phyloP scores from a whole-genome alignment of 2,113 vertebrate genomes.

The Mustelus asterias region DNA sequence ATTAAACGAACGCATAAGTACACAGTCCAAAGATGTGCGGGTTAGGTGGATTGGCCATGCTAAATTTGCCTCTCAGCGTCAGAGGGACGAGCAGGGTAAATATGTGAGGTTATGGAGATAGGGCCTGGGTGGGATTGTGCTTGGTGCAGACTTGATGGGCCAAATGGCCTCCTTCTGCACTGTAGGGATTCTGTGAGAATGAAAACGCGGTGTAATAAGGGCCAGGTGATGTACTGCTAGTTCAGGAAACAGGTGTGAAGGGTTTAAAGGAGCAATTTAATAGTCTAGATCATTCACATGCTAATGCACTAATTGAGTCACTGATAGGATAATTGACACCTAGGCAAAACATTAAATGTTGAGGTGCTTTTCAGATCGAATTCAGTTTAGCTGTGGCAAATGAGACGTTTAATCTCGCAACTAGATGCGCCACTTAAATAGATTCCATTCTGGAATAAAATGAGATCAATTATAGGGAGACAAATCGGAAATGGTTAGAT shows the following conservation, averaged over 20 bases:
- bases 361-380: background rate
- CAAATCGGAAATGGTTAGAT: slow-evolving; percentile 31
- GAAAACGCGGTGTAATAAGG: background rate
- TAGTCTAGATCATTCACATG: slow-evolving; percentile 28
- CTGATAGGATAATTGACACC: slow-evolving; percentile 34
- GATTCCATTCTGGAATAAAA: slow-evolving; percentile 8
- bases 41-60: no score
- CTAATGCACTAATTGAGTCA: slow-evolving; percentile 25
- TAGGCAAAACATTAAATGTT: slow-evolving; percentile 3
- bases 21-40: no score
- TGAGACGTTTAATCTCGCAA: slow-evolving; percentile 23
- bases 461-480: slow-evolving; percentile 20
- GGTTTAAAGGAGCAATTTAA: slow-evolving; percentile 32
- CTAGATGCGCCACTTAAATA: background rate
- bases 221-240: background rate
- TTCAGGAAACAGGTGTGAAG: slow-evolving; percentile 17
- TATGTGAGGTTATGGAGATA: no score
- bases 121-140: no score
- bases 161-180: no score
- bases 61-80: no score
- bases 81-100: no score
- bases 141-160: no score
- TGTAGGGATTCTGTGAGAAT: background rate
- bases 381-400: slow-evolving; percentile 11
- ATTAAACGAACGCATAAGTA: no score